These are phyloP conservation scores for Chrysina gloriosa DNA, from an alignment of 2,888 invertebrate species.

Conservation along the genomic window DNA sequence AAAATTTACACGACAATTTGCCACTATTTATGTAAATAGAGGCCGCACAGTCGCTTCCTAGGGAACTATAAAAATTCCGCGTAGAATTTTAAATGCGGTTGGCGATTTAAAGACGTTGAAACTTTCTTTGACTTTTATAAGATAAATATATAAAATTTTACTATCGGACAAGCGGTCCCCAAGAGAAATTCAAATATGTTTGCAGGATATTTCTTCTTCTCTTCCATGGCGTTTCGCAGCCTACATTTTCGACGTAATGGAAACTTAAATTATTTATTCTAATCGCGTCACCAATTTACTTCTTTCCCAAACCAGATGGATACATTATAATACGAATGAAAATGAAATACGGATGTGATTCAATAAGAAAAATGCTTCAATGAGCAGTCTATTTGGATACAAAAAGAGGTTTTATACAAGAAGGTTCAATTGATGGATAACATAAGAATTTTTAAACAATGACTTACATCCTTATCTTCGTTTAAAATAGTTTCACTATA, in stretches of 20 bases:
- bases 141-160: constrained; percentile 36
- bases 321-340: not conserved
- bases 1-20: constrained; percentile 30
- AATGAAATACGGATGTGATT: not conserved
- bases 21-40: constrained; percentile 30
- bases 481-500: no score
- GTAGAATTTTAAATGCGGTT: constrained; percentile 30
- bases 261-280: constrained; percentile 18
- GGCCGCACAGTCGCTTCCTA: not conserved
- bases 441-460: no score
- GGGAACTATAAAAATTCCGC: constrained; percentile 29
- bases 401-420: no score
- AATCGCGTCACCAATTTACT: not conserved
- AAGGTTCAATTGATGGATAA: no score
- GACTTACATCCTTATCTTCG: no score
- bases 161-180: constrained; percentile 26
- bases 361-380: no score
- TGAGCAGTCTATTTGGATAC: no score
- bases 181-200: constrained; percentile 26
- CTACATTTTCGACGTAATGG: not conserved
- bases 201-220: not conserved
- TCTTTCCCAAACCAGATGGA: not conserved
- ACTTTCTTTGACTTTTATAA: constrained; percentile 31
- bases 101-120: constrained; percentile 28
- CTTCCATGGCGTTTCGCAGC: not conserved